Base-by-base conservation (phyloP, 2,888 invertebrate species). In the Idaea biselata region DNA sequence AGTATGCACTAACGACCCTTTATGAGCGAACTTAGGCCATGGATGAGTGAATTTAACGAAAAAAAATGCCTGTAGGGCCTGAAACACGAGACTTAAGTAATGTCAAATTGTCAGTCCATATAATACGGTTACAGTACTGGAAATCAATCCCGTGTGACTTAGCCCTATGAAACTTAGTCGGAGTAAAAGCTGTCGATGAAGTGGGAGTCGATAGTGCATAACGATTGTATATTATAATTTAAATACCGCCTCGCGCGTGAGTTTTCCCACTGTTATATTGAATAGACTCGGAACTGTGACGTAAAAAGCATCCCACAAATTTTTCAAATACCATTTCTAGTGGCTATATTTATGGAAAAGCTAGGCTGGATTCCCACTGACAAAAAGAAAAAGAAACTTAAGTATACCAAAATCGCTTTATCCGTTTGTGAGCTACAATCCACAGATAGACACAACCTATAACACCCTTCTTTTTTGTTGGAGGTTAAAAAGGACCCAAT, bases 1-100 rank as follows among this genome's bases (percentile, higher is more conserved):
- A 80, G 79, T 77, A 75, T 76, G 80, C 80, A 84, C 81, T 79
- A 80, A 63, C 81, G 79, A 78, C 73, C 73, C 71, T 66, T 65
- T 69, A 65, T 68, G 57, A 68, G 66, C 16, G 66, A 73, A 74
- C 63, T 79, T 80, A 81, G 78, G 79, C 80, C 81, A 72, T 65
- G 68, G 72, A 68, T 62, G 63, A 58, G 61, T 33, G 33, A 33
- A 33, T 33, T 63, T 54, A 56, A 63, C 59, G 60, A 72, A 60
- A 58, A 63, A 64, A 66, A 73, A 65, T 64, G 69, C 60, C 68
- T 62, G 69, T 73, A 72, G 68, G 69, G 72, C 75, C 75, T 73
- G 72, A 69, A 78, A 61, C 25, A 56, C 68, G 44, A 44, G 44
- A 8, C 44, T 44, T 25, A 3, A 11, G 44, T 44, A 32, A 44